Conservation (phyloP, 2,888 invertebrate genomes). For the Apamea crenata region DNA sequence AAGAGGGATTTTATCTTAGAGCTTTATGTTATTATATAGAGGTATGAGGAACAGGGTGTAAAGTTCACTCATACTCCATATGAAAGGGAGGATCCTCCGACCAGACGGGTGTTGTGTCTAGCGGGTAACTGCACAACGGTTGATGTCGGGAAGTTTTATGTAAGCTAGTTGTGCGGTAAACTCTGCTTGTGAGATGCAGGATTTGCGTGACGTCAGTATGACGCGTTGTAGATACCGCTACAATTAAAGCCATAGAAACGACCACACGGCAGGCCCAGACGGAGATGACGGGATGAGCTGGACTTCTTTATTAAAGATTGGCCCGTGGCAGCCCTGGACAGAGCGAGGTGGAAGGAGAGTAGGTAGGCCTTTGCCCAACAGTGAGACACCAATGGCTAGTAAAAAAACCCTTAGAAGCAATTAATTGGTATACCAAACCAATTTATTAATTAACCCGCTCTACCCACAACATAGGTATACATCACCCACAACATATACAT, state of each 20-base stretch:
- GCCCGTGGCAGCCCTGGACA: not conserved
- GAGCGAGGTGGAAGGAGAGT: not conserved
- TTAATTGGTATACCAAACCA: not conserved
- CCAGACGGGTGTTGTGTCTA: no score
- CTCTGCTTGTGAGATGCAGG: no score
- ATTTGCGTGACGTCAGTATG: no score
- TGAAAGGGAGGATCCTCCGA: no score
- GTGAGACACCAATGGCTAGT: not conserved
- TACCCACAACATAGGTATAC: no score
- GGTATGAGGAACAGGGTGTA: no score
- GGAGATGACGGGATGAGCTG: not conserved
- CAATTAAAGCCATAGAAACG: not conserved
- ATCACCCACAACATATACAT: not conserved
- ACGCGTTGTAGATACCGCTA: no score
- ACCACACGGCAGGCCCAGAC: not conserved
- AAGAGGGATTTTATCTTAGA: not conserved
- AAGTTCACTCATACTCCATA: no score
- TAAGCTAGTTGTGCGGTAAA: no score
- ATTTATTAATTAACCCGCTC: not conserved
- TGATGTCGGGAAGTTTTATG: no score
- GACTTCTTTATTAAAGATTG: not conserved
- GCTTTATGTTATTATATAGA: not conserved
- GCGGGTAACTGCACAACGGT: no score
- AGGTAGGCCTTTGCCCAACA: not conserved
- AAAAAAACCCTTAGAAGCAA: not conserved